A percentile compares a stretch with the other conserved stretches of the same genome.
phyloP scores from a whole-genome alignment of 1,140 invertebrate species.

The Vollenhovia emeryi region DNA sequence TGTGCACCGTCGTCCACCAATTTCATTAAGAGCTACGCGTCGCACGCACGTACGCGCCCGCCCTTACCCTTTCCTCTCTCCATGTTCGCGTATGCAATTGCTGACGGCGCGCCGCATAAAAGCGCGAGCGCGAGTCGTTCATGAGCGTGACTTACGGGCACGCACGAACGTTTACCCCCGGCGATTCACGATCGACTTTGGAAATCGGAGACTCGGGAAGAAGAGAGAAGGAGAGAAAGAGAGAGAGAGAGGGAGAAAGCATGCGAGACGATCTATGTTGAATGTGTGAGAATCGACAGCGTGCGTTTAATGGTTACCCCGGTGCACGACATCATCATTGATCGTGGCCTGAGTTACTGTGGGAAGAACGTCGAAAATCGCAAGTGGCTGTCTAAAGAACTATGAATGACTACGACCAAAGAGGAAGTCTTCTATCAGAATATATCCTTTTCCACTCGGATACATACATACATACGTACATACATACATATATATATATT shows the following conservation, averaged over 20 bases:
- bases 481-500: too few relatives aligned
- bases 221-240: neutral
- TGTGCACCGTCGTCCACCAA: neutral
- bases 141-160: constrained; percentile 44
- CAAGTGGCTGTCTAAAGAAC: constrained; percentile 60
- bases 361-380: constrained; percentile 64
- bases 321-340: constrained; percentile 52
- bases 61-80: constrained; percentile 15
- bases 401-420: constrained; percentile 53
- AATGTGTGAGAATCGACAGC: constrained; percentile 66
- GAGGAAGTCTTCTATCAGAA: neutral
- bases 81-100: constrained; percentile 17
- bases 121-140: constrained; percentile 31
- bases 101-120: constrained; percentile 17
- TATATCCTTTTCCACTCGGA: neutral
- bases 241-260: neutral
- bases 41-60: constrained; percentile 18
- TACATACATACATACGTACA: too few relatives aligned
- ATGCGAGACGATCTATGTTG: constrained; percentile 17
- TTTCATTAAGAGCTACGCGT: constrained; percentile 49
- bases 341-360: constrained; percentile 65
- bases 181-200: constrained; percentile 33
- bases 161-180: constrained; percentile 29
- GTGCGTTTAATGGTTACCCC: constrained; percentile 69
- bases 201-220: constrained; percentile 36